phyloP scores from a whole-genome alignment of 2,113 vertebrate species.

The Climacteris rufus region DNA sequence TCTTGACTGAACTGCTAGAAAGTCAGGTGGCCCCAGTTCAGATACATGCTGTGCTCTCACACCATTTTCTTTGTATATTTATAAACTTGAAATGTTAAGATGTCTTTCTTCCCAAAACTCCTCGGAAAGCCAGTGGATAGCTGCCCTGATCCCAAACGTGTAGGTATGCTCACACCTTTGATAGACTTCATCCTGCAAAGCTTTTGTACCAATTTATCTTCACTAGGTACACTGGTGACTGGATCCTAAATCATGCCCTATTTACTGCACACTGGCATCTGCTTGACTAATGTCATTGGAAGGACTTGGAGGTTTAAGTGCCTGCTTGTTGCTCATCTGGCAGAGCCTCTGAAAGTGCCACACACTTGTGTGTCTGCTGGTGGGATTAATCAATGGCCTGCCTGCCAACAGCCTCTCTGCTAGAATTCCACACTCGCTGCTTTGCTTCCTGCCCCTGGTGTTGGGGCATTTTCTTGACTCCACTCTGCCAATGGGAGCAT shows the following conservation, averaged over 20 bases:
- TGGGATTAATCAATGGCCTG: not conserved
- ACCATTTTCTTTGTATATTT: slow-evolving; percentile 34
- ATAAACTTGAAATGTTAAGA: slow-evolving; percentile 45
- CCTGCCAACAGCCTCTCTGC: not conserved
- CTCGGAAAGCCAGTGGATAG: not conserved
- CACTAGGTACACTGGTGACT: not conserved
- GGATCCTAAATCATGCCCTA: not conserved
- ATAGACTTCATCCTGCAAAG: not conserved
- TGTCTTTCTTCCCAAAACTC: not conserved
- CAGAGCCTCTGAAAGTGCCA: not conserved
- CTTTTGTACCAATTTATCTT: not conserved
- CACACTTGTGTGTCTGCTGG: not conserved
- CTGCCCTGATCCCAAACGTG: not conserved
- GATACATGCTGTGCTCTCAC: slow-evolving; percentile 2
- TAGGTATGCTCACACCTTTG: not conserved
- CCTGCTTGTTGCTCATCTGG: not conserved
- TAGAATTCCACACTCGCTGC: not conserved
- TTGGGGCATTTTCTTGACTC: not conserved
- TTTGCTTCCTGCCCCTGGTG: not conserved
- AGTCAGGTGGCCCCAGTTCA: slow-evolving; percentile 40
- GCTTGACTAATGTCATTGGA: not conserved
- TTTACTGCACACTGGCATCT: not conserved
- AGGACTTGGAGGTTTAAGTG: not conserved
- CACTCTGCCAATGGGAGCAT: not conserved
- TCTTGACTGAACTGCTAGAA: slow-evolving; percentile 34